A percentile compares a stretch with the other conserved stretches of the same genome.
These are phyloP conservation scores for Phaethon lepturus DNA, from an alignment of 2,113 vertebrate species.

Conservation along the genomic window DNA sequence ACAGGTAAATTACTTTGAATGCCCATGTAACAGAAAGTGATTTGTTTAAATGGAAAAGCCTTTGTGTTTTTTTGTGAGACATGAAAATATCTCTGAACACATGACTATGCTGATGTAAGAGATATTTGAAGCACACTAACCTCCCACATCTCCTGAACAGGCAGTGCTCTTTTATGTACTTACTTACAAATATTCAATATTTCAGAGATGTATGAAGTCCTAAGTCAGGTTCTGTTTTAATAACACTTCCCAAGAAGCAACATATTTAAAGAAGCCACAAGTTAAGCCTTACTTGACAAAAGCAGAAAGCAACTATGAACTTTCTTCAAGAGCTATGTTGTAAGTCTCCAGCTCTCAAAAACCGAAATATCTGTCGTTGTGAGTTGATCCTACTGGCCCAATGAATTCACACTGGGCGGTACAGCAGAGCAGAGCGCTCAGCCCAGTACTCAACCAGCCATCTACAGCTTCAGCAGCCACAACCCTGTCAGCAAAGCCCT, in stretches of 20 bases:
- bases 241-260: not conserved
- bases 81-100: not conserved
- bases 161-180: not conserved
- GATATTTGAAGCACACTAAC: not conserved
- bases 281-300: not conserved
- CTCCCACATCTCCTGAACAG: not conserved
- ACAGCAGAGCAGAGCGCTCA: not conserved
- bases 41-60: not conserved
- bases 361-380: not conserved
- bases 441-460: not conserved
- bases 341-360: not conserved
- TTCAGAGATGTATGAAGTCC: not conserved
- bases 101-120: not conserved
- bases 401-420: not conserved
- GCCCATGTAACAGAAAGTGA: not conserved
- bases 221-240: not conserved
- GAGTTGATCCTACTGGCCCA: not conserved
- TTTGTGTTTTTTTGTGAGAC: not conserved
- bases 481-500: not conserved
- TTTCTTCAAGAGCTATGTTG: not conserved
- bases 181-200: not conserved
- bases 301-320: not conserved
- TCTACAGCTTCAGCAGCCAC: not conserved
- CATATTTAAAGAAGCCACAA: not conserved
- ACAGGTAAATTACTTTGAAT: constrained; percentile 6